phyloP scores from a whole-genome alignment of 2,113 vertebrate genomes.

The Thalassoma bifasciatum region DNA sequence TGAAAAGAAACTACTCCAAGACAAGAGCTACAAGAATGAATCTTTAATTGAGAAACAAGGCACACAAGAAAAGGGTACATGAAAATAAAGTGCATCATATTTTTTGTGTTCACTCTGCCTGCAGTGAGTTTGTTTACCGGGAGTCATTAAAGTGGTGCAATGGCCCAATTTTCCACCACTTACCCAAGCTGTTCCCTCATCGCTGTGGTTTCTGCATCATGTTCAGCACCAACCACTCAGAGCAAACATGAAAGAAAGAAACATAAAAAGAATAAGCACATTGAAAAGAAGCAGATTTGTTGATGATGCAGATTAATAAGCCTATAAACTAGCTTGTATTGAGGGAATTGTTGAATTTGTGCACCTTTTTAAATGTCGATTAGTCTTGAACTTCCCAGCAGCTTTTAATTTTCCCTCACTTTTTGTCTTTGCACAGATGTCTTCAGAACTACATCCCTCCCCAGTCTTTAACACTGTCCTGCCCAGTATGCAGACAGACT shows the following conservation, averaged over 20 bases:
- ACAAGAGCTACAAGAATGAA: not conserved
- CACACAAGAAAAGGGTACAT: not conserved
- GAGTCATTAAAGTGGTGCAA: not conserved
- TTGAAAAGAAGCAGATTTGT: too few species aligned
- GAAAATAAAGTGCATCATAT: slow-evolving; percentile 2
- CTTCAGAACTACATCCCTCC: slow-evolving; percentile 96
- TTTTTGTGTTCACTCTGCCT: not conserved
- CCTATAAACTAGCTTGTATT: too few species aligned
- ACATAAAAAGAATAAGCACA: not conserved
- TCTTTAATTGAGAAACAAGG: not conserved
- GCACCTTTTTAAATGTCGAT: not conserved
- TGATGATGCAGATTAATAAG: too few species aligned
- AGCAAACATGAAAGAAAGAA: slow-evolving; percentile 6
- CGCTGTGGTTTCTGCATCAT: slow-evolving; percentile 24
- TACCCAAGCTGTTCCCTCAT: slow-evolving; percentile 18
- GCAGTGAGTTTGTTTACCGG: not conserved
- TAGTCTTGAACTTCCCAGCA: not conserved
- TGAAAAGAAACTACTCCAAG: too few species aligned
- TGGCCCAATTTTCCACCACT: not conserved
- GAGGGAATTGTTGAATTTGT: not conserved
- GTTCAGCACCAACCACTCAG: slow-evolving; percentile 22
- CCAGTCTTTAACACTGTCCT: slow-evolving; percentile 93
- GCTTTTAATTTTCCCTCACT: not conserved
- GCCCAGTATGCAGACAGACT: slow-evolving; percentile 94
- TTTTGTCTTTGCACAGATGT: slow-evolving; percentile 80